Conservation (phyloP, 1,140 invertebrate genomes). For the Ceratitis capitata region DNA sequence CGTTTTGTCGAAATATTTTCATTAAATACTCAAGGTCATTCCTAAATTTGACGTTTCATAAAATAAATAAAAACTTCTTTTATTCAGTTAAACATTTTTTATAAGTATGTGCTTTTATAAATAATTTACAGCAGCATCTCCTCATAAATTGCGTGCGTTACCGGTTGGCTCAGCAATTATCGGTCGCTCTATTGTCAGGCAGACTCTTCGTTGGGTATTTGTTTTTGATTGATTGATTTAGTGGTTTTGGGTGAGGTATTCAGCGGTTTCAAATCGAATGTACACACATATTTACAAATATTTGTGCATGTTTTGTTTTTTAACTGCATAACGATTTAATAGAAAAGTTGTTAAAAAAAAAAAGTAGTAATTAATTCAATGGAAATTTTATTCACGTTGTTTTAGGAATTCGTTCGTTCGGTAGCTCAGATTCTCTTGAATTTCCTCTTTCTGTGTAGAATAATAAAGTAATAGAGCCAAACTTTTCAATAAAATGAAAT, state of each 20-base stretch:
- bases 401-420: too few species aligned
- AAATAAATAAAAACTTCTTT: background rate
- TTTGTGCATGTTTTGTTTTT: background rate
- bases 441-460: background rate
- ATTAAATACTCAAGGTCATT: background rate
- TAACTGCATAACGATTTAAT: too few species aligned
- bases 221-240: background rate
- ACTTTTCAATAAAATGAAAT: too few species aligned
- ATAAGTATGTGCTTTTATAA: background rate
- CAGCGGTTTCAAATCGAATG: background rate
- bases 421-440: too few species aligned
- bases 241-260: conserved; percentile 3
- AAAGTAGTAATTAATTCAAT: too few species aligned
- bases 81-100: background rate
- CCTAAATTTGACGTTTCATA: background rate
- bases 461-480: background rate
- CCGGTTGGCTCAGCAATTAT: background rate
- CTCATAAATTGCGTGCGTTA: background rate
- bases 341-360: too few species aligned
- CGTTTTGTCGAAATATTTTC: background rate
- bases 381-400: too few species aligned
- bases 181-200: background rate
- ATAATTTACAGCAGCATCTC: background rate
- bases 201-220: background rate
- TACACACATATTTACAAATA: background rate